Evolutionary conservation across 2,888 invertebrate genomes (phyloP).

Genomic region (Helicoverpa assulta): DNA sequence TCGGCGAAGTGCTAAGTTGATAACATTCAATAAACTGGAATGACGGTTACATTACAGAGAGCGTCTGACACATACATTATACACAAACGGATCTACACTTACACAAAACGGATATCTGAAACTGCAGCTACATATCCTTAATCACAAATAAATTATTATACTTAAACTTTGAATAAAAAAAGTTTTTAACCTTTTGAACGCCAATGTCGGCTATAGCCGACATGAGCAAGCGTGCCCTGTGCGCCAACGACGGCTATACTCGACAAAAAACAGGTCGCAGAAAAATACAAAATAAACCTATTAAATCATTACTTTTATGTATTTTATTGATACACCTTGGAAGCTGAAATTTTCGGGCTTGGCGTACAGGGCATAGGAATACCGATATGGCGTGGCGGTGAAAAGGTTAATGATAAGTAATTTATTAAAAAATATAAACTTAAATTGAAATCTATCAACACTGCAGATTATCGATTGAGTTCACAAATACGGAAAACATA

Average conservation of each 20-base stretch:
- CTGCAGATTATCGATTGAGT: slow-evolving; percentile 37
- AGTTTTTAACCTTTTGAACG: no score
- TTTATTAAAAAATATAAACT: slow-evolving; percentile 55
- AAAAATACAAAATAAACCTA: no score
- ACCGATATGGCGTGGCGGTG: no score
- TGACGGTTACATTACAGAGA: slow-evolving; percentile 66
- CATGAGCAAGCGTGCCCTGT: no score
- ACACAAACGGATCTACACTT: slow-evolving; percentile 36
- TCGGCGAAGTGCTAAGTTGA: slow-evolving; percentile 59
- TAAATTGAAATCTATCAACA: slow-evolving; percentile 43
- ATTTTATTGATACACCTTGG: no score
- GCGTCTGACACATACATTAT: slow-evolving; percentile 52
- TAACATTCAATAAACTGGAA: slow-evolving; percentile 70
- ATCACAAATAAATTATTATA: slow-evolving; percentile 39
- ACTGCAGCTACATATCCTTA: slow-evolving; percentile 39
- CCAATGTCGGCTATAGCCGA: no score
- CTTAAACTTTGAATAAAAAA: slow-evolving; percentile 54
- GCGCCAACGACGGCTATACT: no score
- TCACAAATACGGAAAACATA: slow-evolving; percentile 66
- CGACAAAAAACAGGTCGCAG: no score
- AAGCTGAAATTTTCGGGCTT: no score
- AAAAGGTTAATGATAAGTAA: slow-evolving; percentile 42
- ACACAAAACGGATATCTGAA: slow-evolving; percentile 27
- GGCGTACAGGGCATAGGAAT: no score
- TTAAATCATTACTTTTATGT: no score